These are phyloP conservation scores for Synodontis membranacea DNA, from an alignment of 2,113 vertebrate species.

Conservation along the genomic window DNA sequence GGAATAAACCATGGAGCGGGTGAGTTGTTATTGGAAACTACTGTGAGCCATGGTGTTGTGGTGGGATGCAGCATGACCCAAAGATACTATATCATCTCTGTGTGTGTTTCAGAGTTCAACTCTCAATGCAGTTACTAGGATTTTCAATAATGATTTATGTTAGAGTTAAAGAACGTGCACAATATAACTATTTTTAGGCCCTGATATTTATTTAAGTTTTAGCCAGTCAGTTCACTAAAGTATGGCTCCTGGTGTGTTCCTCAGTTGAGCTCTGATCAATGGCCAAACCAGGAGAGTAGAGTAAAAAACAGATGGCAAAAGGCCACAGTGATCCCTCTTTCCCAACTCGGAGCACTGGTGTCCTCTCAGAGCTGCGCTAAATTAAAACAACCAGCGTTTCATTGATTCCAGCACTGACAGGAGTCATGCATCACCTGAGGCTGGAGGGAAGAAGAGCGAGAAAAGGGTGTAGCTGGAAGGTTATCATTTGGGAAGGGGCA, in stretches of 20 bases:
- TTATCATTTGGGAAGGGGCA: neutral
- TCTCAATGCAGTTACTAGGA: neutral
- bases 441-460: slow-evolving; percentile 16
- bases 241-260: neutral
- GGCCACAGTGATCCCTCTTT: slow-evolving; percentile 76
- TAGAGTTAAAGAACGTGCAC: neutral
- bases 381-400: slow-evolving; percentile 79
- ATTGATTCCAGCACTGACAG: slow-evolving; percentile 77
- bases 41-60: neutral
- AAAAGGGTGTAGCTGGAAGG: neutral
- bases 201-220: neutral
- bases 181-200: neutral
- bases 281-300: slow-evolving; percentile 49
- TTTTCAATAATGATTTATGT: neutral
- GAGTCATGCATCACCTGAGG: slow-evolving; percentile 73
- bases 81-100: neutral
- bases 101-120: neutral
- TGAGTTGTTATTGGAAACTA: neutral
- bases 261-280: slow-evolving; percentile 72
- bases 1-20: neutral
- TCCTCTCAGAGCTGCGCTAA: slow-evolving; percentile 74
- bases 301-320: slow-evolving; percentile 66
- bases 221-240: neutral
- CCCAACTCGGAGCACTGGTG: slow-evolving; percentile 72
- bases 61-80: neutral